phyloP scores from a whole-genome alignment of 1,140 invertebrate genomes.

The Ooceraea biroi region DNA sequence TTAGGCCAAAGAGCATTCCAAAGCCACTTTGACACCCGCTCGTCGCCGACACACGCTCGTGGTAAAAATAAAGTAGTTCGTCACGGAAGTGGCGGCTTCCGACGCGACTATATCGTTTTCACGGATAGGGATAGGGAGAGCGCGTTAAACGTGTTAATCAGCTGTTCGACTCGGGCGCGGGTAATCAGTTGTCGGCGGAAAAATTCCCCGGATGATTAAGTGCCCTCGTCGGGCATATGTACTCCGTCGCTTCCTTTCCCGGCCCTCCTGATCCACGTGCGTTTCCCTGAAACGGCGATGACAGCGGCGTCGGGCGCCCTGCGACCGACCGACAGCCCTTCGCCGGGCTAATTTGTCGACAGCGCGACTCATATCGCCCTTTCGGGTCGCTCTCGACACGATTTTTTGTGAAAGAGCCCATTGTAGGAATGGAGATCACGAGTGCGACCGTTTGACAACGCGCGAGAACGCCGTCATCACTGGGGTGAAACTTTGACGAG shows the following conservation, averaged over 20 bases:
- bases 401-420: slow-evolving; percentile 24
- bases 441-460: slow-evolving; percentile 23
- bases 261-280: slow-evolving; percentile 64
- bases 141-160: slow-evolving; percentile 60
- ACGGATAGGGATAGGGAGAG: slow-evolving; percentile 32
- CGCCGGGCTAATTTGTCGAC: slow-evolving; percentile 75
- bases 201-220: slow-evolving; percentile 81
- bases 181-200: slow-evolving; percentile 77
- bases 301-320: slow-evolving; percentile 8
- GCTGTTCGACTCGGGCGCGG: slow-evolving; percentile 51
- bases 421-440: not conserved
- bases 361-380: slow-evolving; percentile 66
- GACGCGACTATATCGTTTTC: slow-evolving; percentile 53
- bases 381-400: slow-evolving; percentile 33
- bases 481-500: not conserved
- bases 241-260: slow-evolving; percentile 77
- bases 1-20: slow-evolving; percentile 9
- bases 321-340: slow-evolving; percentile 56
- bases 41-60: not conserved
- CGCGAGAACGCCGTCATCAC: not conserved
- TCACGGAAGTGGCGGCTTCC: slow-evolving; percentile 50
- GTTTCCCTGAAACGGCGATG: slow-evolving; percentile 72
- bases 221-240: slow-evolving; percentile 77
- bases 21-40: not conserved
- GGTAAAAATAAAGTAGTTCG: slow-evolving; percentile 48